Base-by-base conservation (phyloP, 2,113 vertebrate species). In the Cottus gobio region DNA sequence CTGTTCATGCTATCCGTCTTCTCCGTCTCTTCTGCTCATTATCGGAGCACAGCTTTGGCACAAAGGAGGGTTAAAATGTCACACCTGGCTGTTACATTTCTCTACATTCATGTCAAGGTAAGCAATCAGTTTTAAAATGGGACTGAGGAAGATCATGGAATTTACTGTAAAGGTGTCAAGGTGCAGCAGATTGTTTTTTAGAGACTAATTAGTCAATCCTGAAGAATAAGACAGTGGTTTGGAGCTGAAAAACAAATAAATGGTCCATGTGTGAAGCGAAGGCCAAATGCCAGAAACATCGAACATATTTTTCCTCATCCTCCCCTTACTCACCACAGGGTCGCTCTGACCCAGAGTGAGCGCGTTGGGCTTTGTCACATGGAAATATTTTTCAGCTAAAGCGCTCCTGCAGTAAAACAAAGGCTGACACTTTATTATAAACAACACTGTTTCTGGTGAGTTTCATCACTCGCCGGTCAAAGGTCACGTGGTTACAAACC, bases 11-110 rank as follows among this genome's bases (percentile, higher is more conserved):
- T 74, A 70, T 58, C 34, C 28, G 3, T 54, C 61, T 61, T 64
- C 22, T 48, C 26, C 31, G 5, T 42, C 78, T 72, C 76, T 26
- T 68, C 65, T 64, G 83, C 87, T 90, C 85, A 57, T 92, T 88
- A 91, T 84, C 84, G 0, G 61, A 68, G 70, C 76, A 61, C 37
- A 52, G 80, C 76, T 28, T 66, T 9, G 5, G 68, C 56, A 71
- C 75, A 78, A 81, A 62, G 80, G 46, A n/a, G 13, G 72, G 67
- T 84, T 89, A 61, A 81, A 81, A 83, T 76, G 76, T 84, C 63
- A 83, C 80, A 85, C 88, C 68, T 57, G 73, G 75, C 69, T 85
- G 83, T 84, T 83, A 50, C 57, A 66, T 57, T 80, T 86, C 66
- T 75, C 7, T 11, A 58, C 60, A 77, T 75, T 85, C 78, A 54